Evolutionary conservation across 2,888 invertebrate species (phyloP), one percentile per base, ranked within the genome.

Genomic region (Dryococelus australis): DNA sequence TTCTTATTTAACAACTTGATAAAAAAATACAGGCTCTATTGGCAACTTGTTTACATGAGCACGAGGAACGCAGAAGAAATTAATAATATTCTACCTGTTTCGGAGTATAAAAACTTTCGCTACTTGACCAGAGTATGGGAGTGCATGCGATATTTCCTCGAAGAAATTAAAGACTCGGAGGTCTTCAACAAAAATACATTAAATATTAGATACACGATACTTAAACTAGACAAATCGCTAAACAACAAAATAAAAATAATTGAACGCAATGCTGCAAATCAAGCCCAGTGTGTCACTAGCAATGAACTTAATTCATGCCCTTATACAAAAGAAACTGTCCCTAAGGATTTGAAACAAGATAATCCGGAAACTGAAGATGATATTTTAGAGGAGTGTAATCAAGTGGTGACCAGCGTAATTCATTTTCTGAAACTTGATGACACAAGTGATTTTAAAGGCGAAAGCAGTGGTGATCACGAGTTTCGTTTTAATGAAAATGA

Each of bases 1-100:
- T 28, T 35, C 35, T 43, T 83, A 28, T 83, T 83, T 83, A 83
- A 28, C 13, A 83, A 83, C 43, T 43, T 83, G 83, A 13, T 28
- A 24, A 28, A 28, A 0, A 83, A 83, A 28, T 83, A 83, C 26
- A 27, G 0, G 9, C 20, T 20, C 20, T 65, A 65, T 65, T 65
- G 65, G 65, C 5, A 9, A 65, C 65, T 65, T 65, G 65, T 12
- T 65, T 16, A 65, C 65, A 6, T 24, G 16, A 65, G 16, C 16
- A 20, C 24, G 20, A 65, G 5, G 20, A 20, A 65, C 20, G 10
- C 16, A 65, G 20, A 6, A 20, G 20, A 65, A 9, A 65, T 65
- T 8, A 65, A 24, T 5, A 65, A 65, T 8, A 65, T 65, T 9
- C 6, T 65, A 20, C 65, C 65, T 13, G 10, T 20, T 65, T 65